Percentiles rank a stretch among this genome's conserved stretches.
These are phyloP conservation scores for Ammodytes marinus DNA, from an alignment of 2,113 vertebrate species.

Conservation along the genomic window DNA sequence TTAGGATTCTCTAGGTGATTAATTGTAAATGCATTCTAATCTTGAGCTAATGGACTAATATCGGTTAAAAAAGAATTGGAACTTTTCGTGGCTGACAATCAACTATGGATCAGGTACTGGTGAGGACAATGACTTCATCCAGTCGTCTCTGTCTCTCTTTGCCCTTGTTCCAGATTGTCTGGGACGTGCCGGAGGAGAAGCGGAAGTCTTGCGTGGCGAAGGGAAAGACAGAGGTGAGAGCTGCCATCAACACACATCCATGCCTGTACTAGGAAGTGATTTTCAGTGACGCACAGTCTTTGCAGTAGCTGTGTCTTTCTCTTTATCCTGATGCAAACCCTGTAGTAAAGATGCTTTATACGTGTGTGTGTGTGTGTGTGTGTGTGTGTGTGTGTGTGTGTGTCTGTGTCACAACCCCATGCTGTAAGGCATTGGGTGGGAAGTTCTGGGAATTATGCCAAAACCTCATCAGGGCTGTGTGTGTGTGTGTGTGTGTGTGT, in stretches of 20 bases:
- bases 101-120: background rate
- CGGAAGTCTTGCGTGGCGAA: slow-evolving; percentile 86
- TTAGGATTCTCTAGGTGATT: background rate
- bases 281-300: slow-evolving; percentile 1
- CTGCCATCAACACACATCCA: background rate
- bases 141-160: background rate
- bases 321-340: no score
- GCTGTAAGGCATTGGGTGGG: slow-evolving; percentile 36
- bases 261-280: background rate
- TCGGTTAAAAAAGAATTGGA: background rate
- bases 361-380: slow-evolving; percentile 4
- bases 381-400: slow-evolving; percentile 7
- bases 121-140: background rate
- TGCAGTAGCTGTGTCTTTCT: background rate
- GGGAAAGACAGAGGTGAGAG: slow-evolving; percentile 89
- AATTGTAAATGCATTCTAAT: background rate
- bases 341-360: no score
- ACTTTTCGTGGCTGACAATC: background rate
- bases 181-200: slow-evolving; percentile 87
- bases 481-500: slow-evolving; percentile 32
- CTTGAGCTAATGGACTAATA: background rate
- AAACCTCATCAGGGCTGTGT: slow-evolving; percentile 7
- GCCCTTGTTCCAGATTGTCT: slow-evolving; percentile 84
- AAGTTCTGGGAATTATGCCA: slow-evolving; percentile 71
- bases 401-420: slow-evolving; percentile 27